phyloP scores from a whole-genome alignment of 2,888 invertebrate genomes.

The Desoria tigrina region DNA sequence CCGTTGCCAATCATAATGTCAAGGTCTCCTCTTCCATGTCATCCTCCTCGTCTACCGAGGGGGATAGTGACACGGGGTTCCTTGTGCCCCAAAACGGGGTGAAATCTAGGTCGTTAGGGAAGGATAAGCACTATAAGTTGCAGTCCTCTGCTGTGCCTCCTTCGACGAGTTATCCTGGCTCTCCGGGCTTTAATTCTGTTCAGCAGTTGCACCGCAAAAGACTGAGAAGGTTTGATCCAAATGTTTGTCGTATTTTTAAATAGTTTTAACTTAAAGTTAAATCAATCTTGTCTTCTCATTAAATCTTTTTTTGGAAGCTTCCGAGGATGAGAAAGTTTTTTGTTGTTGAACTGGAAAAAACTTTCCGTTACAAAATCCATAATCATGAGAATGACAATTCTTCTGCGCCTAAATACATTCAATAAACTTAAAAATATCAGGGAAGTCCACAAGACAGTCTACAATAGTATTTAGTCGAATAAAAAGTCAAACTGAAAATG shows the following conservation, averaged over 20 bases:
- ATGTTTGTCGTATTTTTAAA: neutral
- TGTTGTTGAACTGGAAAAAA: no score
- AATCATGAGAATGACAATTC: no score
- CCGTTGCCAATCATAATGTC: neutral
- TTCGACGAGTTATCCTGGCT: constrained; percentile 4
- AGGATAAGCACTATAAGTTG: neutral
- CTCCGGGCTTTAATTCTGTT: constrained; percentile 19
- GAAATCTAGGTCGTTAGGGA: constrained; percentile 9
- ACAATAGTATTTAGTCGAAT: no score
- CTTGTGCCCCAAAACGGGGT: constrained; percentile 28
- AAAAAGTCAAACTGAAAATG: no score
- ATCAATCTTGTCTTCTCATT: no score
- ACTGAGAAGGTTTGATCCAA: constrained; percentile 27
- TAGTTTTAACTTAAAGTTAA: no score
- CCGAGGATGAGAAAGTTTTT: no score
- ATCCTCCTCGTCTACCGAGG: constrained; percentile 25
- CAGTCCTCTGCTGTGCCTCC: neutral
- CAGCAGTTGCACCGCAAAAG: constrained; percentile 24
- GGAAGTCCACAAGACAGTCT: no score
- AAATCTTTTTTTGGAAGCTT: no score
- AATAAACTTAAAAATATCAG: no score
- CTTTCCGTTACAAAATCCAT: no score
- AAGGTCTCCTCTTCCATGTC: constrained; percentile 13
- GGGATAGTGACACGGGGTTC: constrained; percentile 37
- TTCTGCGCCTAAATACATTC: no score